Conservation (phyloP, 2,113 vertebrate species). For the Ammodytes dubius region DNA sequence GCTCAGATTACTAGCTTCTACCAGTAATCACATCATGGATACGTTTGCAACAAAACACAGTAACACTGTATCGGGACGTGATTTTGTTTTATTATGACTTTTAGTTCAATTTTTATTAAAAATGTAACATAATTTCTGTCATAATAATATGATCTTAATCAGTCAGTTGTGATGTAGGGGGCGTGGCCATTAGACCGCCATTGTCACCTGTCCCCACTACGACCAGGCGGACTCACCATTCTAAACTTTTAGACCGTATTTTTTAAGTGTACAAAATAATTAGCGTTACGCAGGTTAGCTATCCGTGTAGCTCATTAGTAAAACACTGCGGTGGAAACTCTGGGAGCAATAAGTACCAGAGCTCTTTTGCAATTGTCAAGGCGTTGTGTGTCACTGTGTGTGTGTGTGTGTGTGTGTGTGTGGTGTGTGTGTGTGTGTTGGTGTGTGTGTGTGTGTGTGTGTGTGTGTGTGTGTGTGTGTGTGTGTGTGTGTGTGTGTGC, state of each 20-base stretch:
- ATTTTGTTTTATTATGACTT: too few species aligned
- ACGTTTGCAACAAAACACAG: too few species aligned
- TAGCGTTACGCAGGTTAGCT: constrained; percentile 44
- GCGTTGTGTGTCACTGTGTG: constrained; percentile 42
- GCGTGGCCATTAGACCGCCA: background rate
- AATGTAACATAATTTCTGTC: background rate
- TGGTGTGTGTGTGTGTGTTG: too few species aligned
- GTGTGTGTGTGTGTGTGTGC: constrained; percentile 34
- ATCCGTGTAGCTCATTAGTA: constrained; percentile 62
- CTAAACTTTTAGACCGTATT: constrained; percentile 41
- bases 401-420: constrained; percentile 9
- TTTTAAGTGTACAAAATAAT: constrained; percentile 50
- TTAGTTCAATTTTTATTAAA: too few species aligned
- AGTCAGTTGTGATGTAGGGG: too few species aligned
- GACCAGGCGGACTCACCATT: constrained; percentile 28
- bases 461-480: background rate
- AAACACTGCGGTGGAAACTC: constrained; percentile 45
- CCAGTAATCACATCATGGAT: too few species aligned
- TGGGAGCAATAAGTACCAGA: constrained; percentile 50
- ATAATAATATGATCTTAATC: background rate
- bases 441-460: constrained; percentile 29
- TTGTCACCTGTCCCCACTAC: background rate
- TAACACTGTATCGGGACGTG: too few species aligned
- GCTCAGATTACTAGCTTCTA: background rate
- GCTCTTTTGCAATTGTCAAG: constrained; percentile 62